Evolutionary conservation across 1,140 invertebrate genomes (phyloP).

Genomic region (Pentalonia nigronervosa): DNA sequence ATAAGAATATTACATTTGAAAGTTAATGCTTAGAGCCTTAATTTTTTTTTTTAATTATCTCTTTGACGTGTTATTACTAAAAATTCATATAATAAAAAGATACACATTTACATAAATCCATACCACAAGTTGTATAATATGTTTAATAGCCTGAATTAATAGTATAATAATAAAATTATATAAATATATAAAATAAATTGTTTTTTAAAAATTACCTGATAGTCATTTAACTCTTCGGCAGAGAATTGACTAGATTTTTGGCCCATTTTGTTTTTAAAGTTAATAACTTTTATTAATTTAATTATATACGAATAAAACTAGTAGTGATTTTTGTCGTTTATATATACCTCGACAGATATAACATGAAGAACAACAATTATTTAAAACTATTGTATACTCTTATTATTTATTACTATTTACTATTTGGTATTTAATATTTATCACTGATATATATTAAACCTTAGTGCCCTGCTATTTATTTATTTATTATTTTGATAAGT

Average conservation of each 20-base stretch:
- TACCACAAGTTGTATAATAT: background rate
- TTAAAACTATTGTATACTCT: background rate
- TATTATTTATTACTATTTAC: background rate
- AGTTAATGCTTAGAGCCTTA: background rate
- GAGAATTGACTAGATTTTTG: constrained; percentile 82
- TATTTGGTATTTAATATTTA: background rate
- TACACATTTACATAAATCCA: background rate
- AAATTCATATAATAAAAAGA: background rate
- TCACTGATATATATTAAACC: background rate
- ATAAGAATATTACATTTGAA: background rate
- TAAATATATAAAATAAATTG: background rate
- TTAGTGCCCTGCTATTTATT: background rate
- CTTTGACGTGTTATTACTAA: background rate
- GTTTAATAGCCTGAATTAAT: background rate
- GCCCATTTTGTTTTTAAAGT: constrained; percentile 64
- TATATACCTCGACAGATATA: background rate
- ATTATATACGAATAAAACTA: background rate
- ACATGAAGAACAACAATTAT: background rate
- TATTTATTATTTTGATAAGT: constrained; percentile 24
- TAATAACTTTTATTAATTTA: background rate
- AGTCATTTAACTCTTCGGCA: constrained; percentile 88
- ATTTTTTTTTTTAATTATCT: background rate
- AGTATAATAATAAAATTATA: background rate
- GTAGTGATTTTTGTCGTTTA: background rate
- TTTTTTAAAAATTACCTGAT: constrained; percentile 71